phyloP scores from a whole-genome alignment of 2,888 invertebrate genomes.

The Trypoxylon attenuatum region DNA sequence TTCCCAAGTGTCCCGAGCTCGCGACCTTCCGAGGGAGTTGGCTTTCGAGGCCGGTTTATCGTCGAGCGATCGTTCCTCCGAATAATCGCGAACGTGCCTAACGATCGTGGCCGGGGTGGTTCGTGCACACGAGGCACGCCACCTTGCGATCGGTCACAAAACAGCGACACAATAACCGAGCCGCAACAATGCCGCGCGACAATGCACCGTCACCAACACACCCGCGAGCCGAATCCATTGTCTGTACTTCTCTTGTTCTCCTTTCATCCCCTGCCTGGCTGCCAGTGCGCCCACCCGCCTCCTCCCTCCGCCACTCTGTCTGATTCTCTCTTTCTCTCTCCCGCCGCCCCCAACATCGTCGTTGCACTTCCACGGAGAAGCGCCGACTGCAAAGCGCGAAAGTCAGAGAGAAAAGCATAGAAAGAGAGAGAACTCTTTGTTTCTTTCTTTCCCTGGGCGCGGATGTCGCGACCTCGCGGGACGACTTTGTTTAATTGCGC shows the following conservation, averaged over 20 bases:
- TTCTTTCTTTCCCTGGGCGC: no score
- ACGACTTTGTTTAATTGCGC: slow-evolving; percentile 52
- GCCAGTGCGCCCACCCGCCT: no score
- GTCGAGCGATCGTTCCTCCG: slow-evolving; percentile 55
- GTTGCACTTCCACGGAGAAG: slow-evolving; percentile 60
- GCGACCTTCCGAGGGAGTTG: slow-evolving; percentile 28
- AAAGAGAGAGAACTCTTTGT: no score
- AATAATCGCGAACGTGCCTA: slow-evolving; percentile 64
- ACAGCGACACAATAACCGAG: slow-evolving; percentile 71
- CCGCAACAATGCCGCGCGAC: slow-evolving; percentile 66
- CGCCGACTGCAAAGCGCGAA: slow-evolving; percentile 45
- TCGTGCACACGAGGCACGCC: slow-evolving; percentile 61
- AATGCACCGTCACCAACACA: slow-evolving; percentile 66
- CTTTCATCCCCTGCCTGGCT: slow-evolving; percentile 65
- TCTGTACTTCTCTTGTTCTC: slow-evolving; percentile 69
- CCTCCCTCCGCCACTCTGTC: no score
- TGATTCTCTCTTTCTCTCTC: no score
- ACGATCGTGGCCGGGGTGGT: slow-evolving; percentile 58
- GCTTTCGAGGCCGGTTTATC: slow-evolving; percentile 56
- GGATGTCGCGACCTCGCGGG: slow-evolving; percentile 48
- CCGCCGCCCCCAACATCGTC: no score
- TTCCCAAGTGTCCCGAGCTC: no score
- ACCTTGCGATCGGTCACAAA: slow-evolving; percentile 70
- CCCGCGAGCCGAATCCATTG: slow-evolving; percentile 68
- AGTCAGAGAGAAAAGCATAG: slow-evolving; percentile 16